Base-by-base conservation (phyloP, 2,888 invertebrate genomes). In the Drosophila histrio region DNA sequence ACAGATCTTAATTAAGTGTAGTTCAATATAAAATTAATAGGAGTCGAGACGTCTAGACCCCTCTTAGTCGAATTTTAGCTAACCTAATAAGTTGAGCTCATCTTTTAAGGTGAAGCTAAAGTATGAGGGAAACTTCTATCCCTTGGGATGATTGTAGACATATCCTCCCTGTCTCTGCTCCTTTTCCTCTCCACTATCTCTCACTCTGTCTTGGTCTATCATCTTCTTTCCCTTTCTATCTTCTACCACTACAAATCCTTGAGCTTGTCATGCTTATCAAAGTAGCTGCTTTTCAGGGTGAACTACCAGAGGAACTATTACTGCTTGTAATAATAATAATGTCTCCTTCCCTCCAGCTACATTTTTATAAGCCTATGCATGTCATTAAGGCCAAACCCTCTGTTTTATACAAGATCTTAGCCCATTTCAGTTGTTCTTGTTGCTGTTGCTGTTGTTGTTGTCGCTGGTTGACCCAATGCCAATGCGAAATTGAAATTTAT, bases 401-500 rank as follows among this genome's bases (percentile, higher is more conserved):
- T 47, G 13, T 34, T 36, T 1, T 6, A n/a, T 24, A 21, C 28
- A 8, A n/a, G 22, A 11, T 21, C 32, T 22, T 41, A n/a, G 17
- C 8, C 52, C 28, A 56, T 50, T 49, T 22, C 15, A 54, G 30
- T 22, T 58, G 54, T 47, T 43, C 13, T 24, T 38, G 43, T 52
- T 28, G 24, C 28, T 36, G 5, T 54, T 34, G 63, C 30, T 38
- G 24, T 36, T 36, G 5, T 54, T 34, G 63, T 36, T 38, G 59
- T 47, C 57, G 63, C 63, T 62, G 57, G 61, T 68, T 85, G 84
- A 78, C 87, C 86, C 81, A 85, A 81, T 81, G 71, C 63, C 32
- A 59, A 83, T 89, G 84, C 87, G 82, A 90, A 89, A 87, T 89
- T 87, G 87, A 91, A 90, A 90, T 89, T 89, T 86, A 89, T 89